Conservation (phyloP, 2,797 vertebrate species). For the Centroberyx gerrardi region DNA sequence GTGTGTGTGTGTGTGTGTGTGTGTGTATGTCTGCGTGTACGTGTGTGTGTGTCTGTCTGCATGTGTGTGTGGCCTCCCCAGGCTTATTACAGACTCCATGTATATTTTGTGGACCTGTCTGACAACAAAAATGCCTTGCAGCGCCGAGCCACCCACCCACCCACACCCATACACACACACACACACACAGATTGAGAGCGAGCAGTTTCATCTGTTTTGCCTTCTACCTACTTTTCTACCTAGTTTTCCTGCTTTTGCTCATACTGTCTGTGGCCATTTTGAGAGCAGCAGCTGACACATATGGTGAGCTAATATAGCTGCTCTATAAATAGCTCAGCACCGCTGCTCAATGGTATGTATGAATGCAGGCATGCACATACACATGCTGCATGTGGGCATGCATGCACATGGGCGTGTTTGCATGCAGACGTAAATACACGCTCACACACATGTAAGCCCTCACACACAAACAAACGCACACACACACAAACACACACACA, state of each 20-base stretch:
- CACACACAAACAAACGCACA: not conserved
- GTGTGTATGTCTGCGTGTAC: conserved; percentile 25
- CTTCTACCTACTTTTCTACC: conserved; percentile 31
- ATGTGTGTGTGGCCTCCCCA: conserved; percentile 6
- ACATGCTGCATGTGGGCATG: not conserved
- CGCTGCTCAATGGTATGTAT: conserved; percentile 62
- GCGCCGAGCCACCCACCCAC: conserved; percentile 6
- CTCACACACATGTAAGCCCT: not conserved
- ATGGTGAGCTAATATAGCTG: conserved; percentile 66
- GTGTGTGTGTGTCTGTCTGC: conserved; percentile 14
- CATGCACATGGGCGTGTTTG: not conserved
- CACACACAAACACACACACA: not conserved
- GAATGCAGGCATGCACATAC: conserved; percentile 26
- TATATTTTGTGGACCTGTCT: conserved; percentile 58
- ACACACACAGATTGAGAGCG: conserved; percentile 9
- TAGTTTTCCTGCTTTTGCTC: conserved; percentile 43
- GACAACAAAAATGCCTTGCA: conserved; percentile 37
- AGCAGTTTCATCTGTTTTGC: conserved; percentile 19
- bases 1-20: conserved; percentile 22
- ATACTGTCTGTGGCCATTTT: conserved; percentile 68
- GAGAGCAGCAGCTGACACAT: conserved; percentile 78
- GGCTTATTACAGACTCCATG: conserved; percentile 28
- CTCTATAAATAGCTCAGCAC: conserved; percentile 75
- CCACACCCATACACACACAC: conserved; percentile 18
- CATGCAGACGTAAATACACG: conserved; percentile 19